phyloP scores from a whole-genome alignment of 92 coral and sea anemone species.

The Umimayanthus chanpuru region DNA sequence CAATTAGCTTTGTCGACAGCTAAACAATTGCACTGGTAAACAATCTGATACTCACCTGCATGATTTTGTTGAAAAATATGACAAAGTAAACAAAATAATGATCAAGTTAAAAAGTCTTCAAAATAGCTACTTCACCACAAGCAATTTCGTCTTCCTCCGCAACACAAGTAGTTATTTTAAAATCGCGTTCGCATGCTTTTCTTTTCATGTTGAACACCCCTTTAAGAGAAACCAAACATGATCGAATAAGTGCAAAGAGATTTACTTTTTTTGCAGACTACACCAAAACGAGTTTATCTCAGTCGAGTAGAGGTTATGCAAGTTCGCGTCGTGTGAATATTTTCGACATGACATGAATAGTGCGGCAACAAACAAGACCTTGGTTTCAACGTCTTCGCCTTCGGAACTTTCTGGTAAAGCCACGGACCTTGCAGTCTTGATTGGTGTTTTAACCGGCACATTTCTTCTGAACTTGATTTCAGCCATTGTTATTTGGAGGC shows the following conservation, averaged over 20 bases:
- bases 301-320: too few species aligned
- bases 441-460: constrained; percentile 50
- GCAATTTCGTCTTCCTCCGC: neutral
- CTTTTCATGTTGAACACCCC: too few species aligned
- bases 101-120: neutral
- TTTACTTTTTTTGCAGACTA: too few species aligned
- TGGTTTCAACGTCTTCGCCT: neutral
- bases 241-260: too few species aligned
- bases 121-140: constrained; percentile 20
- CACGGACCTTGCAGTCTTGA: constrained; percentile 45
- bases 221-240: too few species aligned
- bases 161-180: too few species aligned
- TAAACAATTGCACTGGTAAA: constrained; percentile 11
- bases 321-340: neutral
- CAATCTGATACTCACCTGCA: neutral
- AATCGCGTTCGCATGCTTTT: too few species aligned
- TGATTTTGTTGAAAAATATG: constrained; percentile 2
- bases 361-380: neutral
- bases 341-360: neutral
- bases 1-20: neutral
- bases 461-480: constrained; percentile 66
- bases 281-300: too few species aligned
- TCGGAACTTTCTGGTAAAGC: neutral
- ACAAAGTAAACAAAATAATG: constrained; percentile 12
- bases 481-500: constrained; percentile 77